Conservation (phyloP, 2,113 vertebrate species). For the Phylloscopus whistleri region DNA sequence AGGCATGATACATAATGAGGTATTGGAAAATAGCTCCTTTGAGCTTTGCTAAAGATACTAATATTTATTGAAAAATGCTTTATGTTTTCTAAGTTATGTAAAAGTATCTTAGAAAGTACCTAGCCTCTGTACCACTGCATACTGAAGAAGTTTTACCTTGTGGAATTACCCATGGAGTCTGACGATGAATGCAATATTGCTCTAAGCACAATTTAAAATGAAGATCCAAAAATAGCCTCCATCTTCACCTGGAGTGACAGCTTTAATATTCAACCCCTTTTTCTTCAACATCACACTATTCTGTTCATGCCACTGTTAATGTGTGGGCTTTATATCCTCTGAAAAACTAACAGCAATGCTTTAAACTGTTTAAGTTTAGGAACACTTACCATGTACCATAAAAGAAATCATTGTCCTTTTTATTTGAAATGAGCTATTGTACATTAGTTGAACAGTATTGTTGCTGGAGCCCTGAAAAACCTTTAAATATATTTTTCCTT, state of each 20-base stretch:
- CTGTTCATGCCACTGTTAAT: constrained; percentile 17
- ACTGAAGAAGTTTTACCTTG: constrained; percentile 33
- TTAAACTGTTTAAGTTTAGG: constrained; percentile 31
- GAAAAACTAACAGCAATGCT: constrained; percentile 22
- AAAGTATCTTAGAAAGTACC: neutral
- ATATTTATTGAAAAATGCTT: constrained; percentile 63
- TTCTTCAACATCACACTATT: neutral
- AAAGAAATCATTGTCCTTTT: constrained; percentile 13
- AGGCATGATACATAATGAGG: constrained; percentile 28
- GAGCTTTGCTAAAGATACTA: constrained; percentile 55
- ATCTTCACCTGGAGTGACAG: constrained; percentile 38
- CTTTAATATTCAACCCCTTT: constrained; percentile 50
- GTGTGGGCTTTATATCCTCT: neutral
- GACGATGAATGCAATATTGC: constrained; percentile 60
- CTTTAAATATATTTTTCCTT: constrained; percentile 31
- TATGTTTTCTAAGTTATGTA: constrained; percentile 40
- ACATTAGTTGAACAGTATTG: neutral
- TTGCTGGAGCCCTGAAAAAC: constrained; percentile 17
- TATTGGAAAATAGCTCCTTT: constrained; percentile 49
- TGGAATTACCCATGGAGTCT: constrained; percentile 15
- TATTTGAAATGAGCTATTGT: constrained; percentile 36
- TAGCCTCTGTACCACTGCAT: constrained; percentile 5
- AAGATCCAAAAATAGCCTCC: constrained; percentile 49
- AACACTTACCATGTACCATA: neutral
- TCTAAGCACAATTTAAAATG: constrained; percentile 46